Percentiles rank a stretch among this genome's conserved stretches.
These are phyloP conservation scores for Nilaparvata lugens DNA, from an alignment of 1,140 invertebrate genomes.

Conservation along the genomic window DNA sequence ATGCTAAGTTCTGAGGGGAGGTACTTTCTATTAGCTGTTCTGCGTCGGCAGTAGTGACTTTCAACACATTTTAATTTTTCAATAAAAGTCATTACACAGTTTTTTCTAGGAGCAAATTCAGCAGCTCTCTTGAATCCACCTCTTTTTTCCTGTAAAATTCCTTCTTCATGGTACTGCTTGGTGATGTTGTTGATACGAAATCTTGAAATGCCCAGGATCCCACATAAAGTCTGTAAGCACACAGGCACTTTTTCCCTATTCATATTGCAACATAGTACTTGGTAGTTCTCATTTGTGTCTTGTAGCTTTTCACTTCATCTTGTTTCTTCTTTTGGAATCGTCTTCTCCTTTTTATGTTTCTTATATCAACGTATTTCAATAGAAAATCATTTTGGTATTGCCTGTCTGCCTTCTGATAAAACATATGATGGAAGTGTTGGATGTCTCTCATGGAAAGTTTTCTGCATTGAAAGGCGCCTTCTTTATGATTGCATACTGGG, in stretches of 20 bases:
- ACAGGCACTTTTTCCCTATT: neutral
- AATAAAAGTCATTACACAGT: conserved; percentile 6
- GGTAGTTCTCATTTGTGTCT: conserved; percentile 2
- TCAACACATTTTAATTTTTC: neutral
- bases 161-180: neutral
- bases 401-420: neutral
- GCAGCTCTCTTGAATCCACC: neutral
- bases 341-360: neutral
- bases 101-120: neutral
- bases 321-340: neutral
- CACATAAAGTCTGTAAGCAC: neutral
- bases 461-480: neutral
- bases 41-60: conserved; percentile 7
- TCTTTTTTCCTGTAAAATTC: neutral
- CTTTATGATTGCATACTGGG: neutral
- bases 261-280: neutral
- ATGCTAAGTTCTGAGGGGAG: neutral
- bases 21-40: neutral
- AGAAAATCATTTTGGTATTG: neutral
- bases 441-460: neutral
- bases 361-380: neutral
- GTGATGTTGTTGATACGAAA: neutral
- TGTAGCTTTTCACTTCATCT: neutral
- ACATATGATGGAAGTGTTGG: neutral
- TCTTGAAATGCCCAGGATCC: neutral